Base-by-base conservation (phyloP, 2,797 vertebrate genomes). In the Eremophila alpestris region DNA sequence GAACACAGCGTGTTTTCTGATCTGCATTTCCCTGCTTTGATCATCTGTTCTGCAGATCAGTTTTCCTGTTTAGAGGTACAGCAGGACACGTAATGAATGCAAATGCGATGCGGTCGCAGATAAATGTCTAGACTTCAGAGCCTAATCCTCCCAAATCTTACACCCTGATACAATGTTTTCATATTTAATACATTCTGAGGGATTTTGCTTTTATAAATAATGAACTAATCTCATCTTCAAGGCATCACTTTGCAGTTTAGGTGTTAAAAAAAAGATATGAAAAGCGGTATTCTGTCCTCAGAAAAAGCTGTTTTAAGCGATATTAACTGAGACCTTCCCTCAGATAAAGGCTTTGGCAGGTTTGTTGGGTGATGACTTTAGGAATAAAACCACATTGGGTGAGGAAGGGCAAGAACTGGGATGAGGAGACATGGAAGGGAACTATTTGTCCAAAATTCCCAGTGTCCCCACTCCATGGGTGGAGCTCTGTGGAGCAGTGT, bases 11-110 rank as follows among this genome's bases (percentile, higher is more conserved):
- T 96, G 95, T 77, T 95, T 93, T 97, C 93, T 96, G 95, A 96
- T 97, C 96, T 96, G 95, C 97, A 89, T 95, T 96, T 95, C 56
- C 86, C 85, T 7, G 68, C 96, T 97, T 97, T 97, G 97, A 97
- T 97, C 96, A 94, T 87, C 95, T 49, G 76, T 97, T 97, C 96
- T 95, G 94, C 91, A 87, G 90, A 97, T 96, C 96, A 93, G 95
- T 95, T 96, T 95, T 90, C 91, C 64, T 96, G 96, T 97, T 96
- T 97, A 95, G 94, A 96, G 93, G 96, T 97, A 96, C 95, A 96
- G 96, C 94, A 87, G 94, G 83, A 77, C 85, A 86, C 5, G 59
- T 83, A 95, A 97, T 93, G 94, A 96, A 97, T 96, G 96, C 96
- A 97, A 96, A 97, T 96, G 86, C 1, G n/a, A 91, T 60, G 89